Base-by-base conservation (phyloP, 2,888 invertebrate genomes). In the Deroplatys truncata region DNA sequence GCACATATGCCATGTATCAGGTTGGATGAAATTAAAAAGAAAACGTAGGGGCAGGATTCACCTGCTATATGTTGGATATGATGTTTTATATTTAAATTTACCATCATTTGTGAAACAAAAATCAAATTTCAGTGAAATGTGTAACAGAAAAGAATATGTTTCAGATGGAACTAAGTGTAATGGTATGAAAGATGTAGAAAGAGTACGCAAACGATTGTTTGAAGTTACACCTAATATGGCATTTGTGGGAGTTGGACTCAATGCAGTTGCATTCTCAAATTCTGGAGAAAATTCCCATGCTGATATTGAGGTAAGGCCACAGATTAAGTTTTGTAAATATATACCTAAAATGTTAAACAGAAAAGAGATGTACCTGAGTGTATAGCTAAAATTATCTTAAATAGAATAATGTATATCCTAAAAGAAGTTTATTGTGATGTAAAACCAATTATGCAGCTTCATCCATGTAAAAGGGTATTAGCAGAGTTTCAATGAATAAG, bases 171-270 rank as follows among this genome's bases (percentile, higher is more conserved):
- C 56, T 84, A 43, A 82, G 15, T 91, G 91, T 85, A 43, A 83
- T 82, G 85, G 88, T 31, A 89, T 91, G 90, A 84, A 88, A 20
- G 91, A 91, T 84, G 84, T 90, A 9, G 84, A 35, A 0, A 89
- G 91, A 15, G 90, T 91, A 28, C 89, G 91, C 25, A 90, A 90
- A 35, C 89, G 91, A 8, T 85, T 91, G 82, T 90, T 91, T 85
- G 91, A 91, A 89, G 91, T 91, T 25, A 88, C 90, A 16, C 91
- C 91, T 16, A 89, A 89, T 20, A 91, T 91, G 91, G 91, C 91
- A 2, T 91, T 91, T 88, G 91, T 91, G 35, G 91, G 91, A 4
- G 91, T 90, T 84, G 91, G 91, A 29, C 89, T 91, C 28, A 91
- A 91, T 88, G 91, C 90, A 25, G 89, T 91, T 3, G 91, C 91